Percentiles rank a stretch among this genome's conserved stretches.
Evolutionary conservation across 1,140 invertebrate species (phyloP).

Genomic region (Plutomurus gul): DNA sequence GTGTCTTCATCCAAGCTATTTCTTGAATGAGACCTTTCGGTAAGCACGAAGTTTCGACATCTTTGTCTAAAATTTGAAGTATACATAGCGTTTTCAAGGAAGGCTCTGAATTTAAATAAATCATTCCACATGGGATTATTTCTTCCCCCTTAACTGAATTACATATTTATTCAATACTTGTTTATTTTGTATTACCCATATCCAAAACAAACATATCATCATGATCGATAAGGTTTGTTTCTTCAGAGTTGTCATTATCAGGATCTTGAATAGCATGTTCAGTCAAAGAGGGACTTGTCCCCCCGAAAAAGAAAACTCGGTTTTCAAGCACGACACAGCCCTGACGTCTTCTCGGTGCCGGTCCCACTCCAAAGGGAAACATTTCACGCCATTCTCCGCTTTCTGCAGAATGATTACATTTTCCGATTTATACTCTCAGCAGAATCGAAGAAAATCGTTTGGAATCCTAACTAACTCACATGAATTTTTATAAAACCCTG

Average conservation of each 20-base stretch:
- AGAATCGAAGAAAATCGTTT: neutral
- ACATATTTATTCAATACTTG: conserved; percentile 2
- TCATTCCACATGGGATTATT: too few species aligned
- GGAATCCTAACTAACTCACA: neutral
- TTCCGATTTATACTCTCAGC: too few species aligned
- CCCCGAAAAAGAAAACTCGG: conserved; percentile 80
- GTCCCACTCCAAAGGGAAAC: conserved; percentile 64
- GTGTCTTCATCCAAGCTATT: conserved; percentile 49
- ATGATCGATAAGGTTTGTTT: conserved; percentile 68
- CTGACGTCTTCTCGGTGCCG: conserved; percentile 74
- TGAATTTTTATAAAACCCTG: neutral
- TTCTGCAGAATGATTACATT: conserved; percentile 53
- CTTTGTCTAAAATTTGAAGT: conserved; percentile 66
- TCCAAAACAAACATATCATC: conserved; percentile 78
- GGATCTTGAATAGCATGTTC: neutral
- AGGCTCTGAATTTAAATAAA: conserved; percentile 61
- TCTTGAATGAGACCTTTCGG: conserved; percentile 68
- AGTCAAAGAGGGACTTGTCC: conserved; percentile 68
- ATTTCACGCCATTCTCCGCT: conserved; percentile 59
- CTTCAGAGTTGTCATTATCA: conserved; percentile 43
- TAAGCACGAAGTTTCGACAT: conserved; percentile 66
- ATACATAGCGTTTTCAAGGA: conserved; percentile 71
- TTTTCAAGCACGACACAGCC: conserved; percentile 74
- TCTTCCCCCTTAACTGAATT: too few species aligned
- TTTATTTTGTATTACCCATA: conserved; percentile 61